phyloP scores from a whole-genome alignment of 2,888 invertebrate species.

The Caenorhabditis doughertyi region DNA sequence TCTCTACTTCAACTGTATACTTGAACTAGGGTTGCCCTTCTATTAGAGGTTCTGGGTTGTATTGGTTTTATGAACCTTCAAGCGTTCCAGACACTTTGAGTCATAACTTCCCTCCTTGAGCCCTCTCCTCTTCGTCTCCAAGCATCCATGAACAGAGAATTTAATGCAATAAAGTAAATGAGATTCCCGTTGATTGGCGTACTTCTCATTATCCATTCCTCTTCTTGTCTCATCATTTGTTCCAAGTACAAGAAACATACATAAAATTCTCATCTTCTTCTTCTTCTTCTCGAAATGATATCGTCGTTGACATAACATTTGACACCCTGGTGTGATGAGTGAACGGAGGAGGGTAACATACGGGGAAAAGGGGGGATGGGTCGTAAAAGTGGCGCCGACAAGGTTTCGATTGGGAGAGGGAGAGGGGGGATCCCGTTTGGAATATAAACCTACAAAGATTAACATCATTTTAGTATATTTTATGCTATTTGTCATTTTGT shows the following conservation, averaged over 20 bases:
- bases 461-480: constrained; percentile 16
- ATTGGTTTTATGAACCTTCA: too few species aligned
- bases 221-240: background rate
- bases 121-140: too few species aligned
- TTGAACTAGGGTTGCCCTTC: too few species aligned
- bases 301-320: constrained; percentile 8
- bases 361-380: constrained; percentile 1
- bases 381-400: constrained; percentile 58
- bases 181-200: constrained; percentile 58
- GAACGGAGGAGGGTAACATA: too few species aligned
- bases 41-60: too few species aligned
- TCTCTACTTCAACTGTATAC: too few species aligned
- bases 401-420: constrained; percentile 38
- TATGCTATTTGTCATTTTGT: background rate
- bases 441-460: constrained; percentile 42
- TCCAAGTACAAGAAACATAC: background rate
- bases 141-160: too few species aligned
- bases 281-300: background rate
- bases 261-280: background rate
- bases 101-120: too few species aligned
- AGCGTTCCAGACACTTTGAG: too few species aligned
- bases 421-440: constrained; percentile 10
- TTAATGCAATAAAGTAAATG: too few species aligned
- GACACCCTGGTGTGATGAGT: constrained; percentile 54
- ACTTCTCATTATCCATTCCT: background rate